Evolutionary conservation across 2,888 invertebrate species (phyloP).

Genomic region (Mechanitis messenoides): DNA sequence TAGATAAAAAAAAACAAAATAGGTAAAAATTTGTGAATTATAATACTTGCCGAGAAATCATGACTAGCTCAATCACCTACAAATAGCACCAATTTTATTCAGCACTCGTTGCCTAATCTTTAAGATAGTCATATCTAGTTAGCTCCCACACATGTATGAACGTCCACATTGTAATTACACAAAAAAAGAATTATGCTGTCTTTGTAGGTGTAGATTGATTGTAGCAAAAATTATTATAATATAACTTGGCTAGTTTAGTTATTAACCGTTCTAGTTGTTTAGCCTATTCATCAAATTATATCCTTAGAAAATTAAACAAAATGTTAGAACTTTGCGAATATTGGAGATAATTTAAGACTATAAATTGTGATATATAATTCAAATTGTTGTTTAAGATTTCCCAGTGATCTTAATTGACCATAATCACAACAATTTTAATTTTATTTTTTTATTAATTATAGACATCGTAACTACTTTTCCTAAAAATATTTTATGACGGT

Average conservation of each 20-base stretch:
- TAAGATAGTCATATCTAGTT: constrained; percentile 58
- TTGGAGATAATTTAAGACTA: too few relatives aligned
- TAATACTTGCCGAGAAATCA: constrained; percentile 54
- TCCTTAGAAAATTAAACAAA: too few relatives aligned
- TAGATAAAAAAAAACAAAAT: constrained; percentile 52
- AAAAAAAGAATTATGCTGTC: constrained; percentile 44
- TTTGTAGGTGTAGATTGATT: too few relatives aligned
- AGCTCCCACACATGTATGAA: constrained; percentile 61
- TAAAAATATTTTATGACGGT: too few relatives aligned
- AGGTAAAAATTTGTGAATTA: constrained; percentile 60
- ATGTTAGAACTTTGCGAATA: too few relatives aligned
- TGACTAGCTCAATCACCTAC: constrained; percentile 55
- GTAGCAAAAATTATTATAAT: too few relatives aligned
- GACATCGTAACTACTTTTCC: too few relatives aligned
- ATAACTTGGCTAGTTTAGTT: too few relatives aligned
- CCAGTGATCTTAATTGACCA: background rate
- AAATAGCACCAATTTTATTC: constrained; percentile 75
- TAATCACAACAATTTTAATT: background rate
- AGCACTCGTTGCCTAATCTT: constrained; percentile 56
- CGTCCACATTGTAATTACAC: constrained; percentile 64
- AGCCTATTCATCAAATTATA: background rate
- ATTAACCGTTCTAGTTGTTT: constrained; percentile 32
- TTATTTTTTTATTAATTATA: too few relatives aligned
- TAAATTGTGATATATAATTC: too few relatives aligned
- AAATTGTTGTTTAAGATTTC: background rate